Base-by-base conservation (phyloP, 2,113 vertebrate genomes). In the Gobiocypris rarus region DNA sequence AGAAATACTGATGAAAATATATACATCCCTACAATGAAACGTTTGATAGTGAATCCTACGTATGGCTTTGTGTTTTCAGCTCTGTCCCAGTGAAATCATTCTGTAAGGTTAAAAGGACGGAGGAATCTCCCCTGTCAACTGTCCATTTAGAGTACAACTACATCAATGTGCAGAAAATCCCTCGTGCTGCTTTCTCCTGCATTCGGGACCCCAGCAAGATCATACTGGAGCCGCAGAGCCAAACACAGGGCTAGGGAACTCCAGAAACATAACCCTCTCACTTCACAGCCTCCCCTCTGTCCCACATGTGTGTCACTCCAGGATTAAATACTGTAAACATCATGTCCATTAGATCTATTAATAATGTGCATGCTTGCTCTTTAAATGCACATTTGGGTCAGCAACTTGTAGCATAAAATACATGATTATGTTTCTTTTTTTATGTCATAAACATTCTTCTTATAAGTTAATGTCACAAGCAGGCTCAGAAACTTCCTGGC, bases 91-190 rank as follows among this genome's bases (percentile, higher is more conserved):
- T 90, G 83, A 95, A 95, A 91, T 95, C 91, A 15, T 88, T 96
- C 84, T 96, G 96, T 86, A 95, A 95, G 86, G 93, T 91, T 0
- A 76, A 61, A 15, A 91, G 93, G 75, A 83, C 90, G 8, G 93
- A 90, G 67, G 83, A 91, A 48, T 96, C 95, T 52, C 91, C 84
- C 3, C 90, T 96, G 90, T 83, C 92, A 82, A 92, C 92, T 1
- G 87, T 94, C 17, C 94, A 93, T 87, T 92, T 97, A 86, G 95
- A 96, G 90, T 94, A 95, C 87, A 96, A 95, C 84, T 88, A 93
- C 61, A 92, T 95, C 15, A 89, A 95, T 6, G 83, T 89, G 9
- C 88, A 87, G 41, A 85, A n/a, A n/a, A 93, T 95, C 82, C 93
- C 89, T 0, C 90, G 91, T 1, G 90, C 88, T 0, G 86, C 95